Percentiles rank a stretch among this genome's conserved stretches.
Evolutionary conservation across 2,113 vertebrate genomes (phyloP).

Genomic region (Hemiprocne comata): DNA sequence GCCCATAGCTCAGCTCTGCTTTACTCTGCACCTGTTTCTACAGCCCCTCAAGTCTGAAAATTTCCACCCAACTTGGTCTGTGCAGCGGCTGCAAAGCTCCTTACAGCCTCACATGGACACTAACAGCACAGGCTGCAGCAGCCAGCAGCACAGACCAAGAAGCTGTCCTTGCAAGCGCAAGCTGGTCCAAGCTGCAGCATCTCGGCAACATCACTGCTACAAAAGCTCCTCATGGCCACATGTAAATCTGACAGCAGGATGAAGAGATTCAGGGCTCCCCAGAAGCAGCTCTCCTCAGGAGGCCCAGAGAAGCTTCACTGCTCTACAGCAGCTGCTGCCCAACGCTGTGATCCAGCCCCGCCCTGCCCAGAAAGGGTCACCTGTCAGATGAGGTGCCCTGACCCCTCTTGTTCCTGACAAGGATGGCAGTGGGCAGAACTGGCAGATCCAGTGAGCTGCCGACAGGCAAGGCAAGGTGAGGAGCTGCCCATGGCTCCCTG

Average conservation of each 20-base stretch:
- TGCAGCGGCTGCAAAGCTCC: not conserved
- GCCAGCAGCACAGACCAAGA: rapidly evolving
- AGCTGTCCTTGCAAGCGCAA: not conserved
- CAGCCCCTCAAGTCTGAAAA: not conserved
- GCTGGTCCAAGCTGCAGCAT: not conserved
- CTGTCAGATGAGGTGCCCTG: rapidly evolving
- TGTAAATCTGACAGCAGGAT: not conserved
- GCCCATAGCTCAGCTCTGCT: not conserved
- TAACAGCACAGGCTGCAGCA: not conserved
- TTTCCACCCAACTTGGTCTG: not conserved
- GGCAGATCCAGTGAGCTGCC: not conserved
- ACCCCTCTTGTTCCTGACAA: not conserved
- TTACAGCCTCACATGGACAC: not conserved
- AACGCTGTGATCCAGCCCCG: not conserved
- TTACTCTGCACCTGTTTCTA: not conserved
- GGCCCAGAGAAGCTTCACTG: not conserved
- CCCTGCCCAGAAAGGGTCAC: not conserved
- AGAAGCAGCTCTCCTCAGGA: not conserved
- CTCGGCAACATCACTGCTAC: not conserved
- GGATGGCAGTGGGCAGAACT: not conserved
- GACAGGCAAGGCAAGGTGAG: not conserved
- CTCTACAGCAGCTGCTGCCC: not conserved
- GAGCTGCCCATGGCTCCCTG: not conserved
- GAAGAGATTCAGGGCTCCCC: not conserved
- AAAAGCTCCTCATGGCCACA: not conserved